Evolutionary conservation across 2,797 vertebrate genomes (phyloP).

Genomic region (Basileuterus tristriatus): DNA sequence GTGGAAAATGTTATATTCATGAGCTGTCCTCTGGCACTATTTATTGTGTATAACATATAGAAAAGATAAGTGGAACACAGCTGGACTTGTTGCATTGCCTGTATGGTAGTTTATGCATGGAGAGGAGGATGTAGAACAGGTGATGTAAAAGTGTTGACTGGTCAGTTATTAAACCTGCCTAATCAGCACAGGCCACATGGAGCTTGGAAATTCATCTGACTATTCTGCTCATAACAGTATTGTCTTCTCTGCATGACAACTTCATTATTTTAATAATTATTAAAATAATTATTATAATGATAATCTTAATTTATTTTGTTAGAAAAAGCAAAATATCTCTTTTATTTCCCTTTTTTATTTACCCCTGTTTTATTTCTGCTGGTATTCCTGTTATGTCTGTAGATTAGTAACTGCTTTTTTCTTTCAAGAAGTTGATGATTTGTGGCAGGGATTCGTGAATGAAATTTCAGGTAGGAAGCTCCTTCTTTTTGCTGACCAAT

Average conservation of each 20-base stretch:
- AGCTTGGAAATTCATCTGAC: not conserved
- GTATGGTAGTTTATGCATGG: not conserved
- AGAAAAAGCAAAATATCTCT: not conserved
- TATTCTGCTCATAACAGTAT: not conserved
- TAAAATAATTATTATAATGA: not conserved
- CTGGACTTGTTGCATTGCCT: not conserved
- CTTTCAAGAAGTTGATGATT: not conserved
- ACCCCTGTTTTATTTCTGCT: not conserved
- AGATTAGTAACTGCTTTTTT: not conserved
- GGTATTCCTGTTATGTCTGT: not conserved
- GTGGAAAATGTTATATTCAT: not conserved
- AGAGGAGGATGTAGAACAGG: not conserved
- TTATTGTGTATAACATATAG: not conserved
- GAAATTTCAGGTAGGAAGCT: not conserved
- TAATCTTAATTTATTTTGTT: not conserved
- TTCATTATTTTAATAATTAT: not conserved
- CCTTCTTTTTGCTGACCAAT: not conserved
- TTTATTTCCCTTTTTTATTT: not conserved
- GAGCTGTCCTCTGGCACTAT: not conserved
- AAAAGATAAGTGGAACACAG: not conserved
- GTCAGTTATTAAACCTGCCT: not conserved
- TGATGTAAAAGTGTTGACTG: not conserved
- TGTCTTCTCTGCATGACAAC: not conserved
- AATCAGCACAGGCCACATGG: not conserved
- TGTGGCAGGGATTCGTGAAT: not conserved